Conservation (phyloP, 2,113 vertebrate genomes). For the Cyprinodon brontotheroides region DNA sequence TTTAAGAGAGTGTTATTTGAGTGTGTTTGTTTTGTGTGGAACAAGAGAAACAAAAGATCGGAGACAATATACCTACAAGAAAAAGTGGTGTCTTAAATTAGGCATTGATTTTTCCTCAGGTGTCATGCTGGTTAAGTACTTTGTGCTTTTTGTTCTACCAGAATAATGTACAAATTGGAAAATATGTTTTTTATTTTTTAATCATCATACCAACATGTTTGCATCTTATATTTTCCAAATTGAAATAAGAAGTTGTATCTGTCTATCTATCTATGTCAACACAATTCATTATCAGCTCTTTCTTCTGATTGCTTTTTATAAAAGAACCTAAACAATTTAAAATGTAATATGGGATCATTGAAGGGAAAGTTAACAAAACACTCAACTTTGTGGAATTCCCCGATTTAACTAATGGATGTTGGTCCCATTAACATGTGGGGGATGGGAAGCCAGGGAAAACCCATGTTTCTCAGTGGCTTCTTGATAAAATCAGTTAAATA, state of each 20-base stretch:
- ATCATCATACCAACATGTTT: slow-evolving; percentile 15
- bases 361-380: too few relatives aligned
- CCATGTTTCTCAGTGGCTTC: too few relatives aligned
- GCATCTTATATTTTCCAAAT: not conserved
- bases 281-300: too few relatives aligned
- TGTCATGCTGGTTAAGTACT: slow-evolving; percentile 75
- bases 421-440: too few relatives aligned
- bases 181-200: slow-evolving; percentile 61
- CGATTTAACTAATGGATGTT: too few relatives aligned
- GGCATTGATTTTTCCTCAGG: slow-evolving; percentile 76
- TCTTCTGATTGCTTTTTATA: too few relatives aligned
- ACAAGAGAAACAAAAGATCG: slow-evolving; percentile 47
- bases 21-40: slow-evolving; percentile 9
- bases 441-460: too few relatives aligned
- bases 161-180: slow-evolving; percentile 59
- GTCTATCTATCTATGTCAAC: too few relatives aligned
- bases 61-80: slow-evolving; percentile 67
- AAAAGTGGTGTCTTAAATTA: slow-evolving; percentile 71
- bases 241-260: slow-evolving; percentile 8
- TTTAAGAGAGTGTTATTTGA: slow-evolving; percentile 58
- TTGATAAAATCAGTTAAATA: too few relatives aligned
- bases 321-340: too few relatives aligned
- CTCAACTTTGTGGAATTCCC: too few relatives aligned
- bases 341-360: too few relatives aligned
- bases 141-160: slow-evolving; percentile 49